Base-by-base conservation (phyloP, 2,888 invertebrate species). In the Pyrochroa serraticornis region DNA sequence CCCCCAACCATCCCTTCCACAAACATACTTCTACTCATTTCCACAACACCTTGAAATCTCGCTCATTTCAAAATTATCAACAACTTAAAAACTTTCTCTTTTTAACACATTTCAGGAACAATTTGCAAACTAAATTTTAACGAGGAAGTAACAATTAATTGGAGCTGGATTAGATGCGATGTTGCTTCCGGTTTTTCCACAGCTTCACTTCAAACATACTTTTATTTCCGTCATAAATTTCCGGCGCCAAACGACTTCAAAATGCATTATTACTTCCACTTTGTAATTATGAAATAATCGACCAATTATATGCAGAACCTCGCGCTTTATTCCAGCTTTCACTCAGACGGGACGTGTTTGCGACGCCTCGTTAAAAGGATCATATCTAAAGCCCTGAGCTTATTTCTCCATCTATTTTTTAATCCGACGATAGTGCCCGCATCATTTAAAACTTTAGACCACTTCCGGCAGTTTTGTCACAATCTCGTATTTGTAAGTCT, bases 11-110 rank as follows among this genome's bases (percentile, higher is more conserved):
- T 5, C 5, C 22, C 22, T 22, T 22, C 22, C 22, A 22, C 22
- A 22, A 22, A 22, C 22, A 22, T 5, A 22, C 22, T 22, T 22
- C 22, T 22, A 22, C 22, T 41, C 14, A n/a, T 3, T 7, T 14
- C 41, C 41, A 41, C n/a, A 49, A 36, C 13, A 60, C 51, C 50
- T 49, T 41, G 42, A 57, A 57, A 54, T 57, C 57, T 56, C 55
- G 53, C 7, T 42, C 53, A 57, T 42, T 42, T 57, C 54, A 52
- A 51, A 10, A 57, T 42, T 35, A 39, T 22, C 44, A 8, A 43
- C 13, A 45, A 22, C 22, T 2, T 5, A 5, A 5, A 22, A 22
- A n/a, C n/a, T n/a, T 22, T 22, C 22, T 2, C 22, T 5, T 22
- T 5, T 9, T 45, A 33, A n/a, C n/a, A n/a, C n/a, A n/a, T n/a